phyloP scores from a whole-genome alignment of 2,797 vertebrate genomes.

The Thamnophis elegans region DNA sequence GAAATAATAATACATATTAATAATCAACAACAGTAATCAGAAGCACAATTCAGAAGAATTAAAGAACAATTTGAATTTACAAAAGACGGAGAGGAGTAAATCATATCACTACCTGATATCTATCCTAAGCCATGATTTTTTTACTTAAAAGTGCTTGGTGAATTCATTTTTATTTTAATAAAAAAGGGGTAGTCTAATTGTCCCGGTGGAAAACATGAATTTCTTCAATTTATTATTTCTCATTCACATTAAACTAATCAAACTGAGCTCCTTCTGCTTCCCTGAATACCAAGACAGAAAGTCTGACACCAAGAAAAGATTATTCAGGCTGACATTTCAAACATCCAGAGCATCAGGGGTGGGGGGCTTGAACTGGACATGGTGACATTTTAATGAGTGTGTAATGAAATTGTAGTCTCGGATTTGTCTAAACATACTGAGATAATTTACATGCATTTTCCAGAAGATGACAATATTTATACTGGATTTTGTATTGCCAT shows the following conservation, averaged over 20 bases:
- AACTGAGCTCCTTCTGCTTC: background rate
- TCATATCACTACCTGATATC: background rate
- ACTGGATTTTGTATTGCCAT: background rate
- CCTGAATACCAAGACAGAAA: background rate
- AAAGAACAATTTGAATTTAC: background rate
- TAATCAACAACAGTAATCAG: background rate
- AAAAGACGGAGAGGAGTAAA: background rate
- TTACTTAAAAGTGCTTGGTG: background rate
- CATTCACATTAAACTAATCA: background rate
- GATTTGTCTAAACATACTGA: background rate
- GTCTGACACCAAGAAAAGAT: background rate
- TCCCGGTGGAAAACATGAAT: background rate
- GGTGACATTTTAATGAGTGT: slow-evolving; percentile 5
- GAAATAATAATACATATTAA: background rate
- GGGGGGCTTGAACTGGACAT: background rate
- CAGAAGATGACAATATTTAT: slow-evolving; percentile 6
- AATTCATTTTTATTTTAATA: background rate
- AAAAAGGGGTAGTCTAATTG: background rate
- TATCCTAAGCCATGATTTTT: background rate
- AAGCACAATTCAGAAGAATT: background rate
- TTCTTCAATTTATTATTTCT: background rate
- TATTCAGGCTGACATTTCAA: slow-evolving; percentile 17
- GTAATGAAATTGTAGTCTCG: background rate
- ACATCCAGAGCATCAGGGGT: background rate
- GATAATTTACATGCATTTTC: slow-evolving; percentile 1